phyloP scores from a whole-genome alignment of 2,797 vertebrate genomes.

The Nannoperca australis region DNA sequence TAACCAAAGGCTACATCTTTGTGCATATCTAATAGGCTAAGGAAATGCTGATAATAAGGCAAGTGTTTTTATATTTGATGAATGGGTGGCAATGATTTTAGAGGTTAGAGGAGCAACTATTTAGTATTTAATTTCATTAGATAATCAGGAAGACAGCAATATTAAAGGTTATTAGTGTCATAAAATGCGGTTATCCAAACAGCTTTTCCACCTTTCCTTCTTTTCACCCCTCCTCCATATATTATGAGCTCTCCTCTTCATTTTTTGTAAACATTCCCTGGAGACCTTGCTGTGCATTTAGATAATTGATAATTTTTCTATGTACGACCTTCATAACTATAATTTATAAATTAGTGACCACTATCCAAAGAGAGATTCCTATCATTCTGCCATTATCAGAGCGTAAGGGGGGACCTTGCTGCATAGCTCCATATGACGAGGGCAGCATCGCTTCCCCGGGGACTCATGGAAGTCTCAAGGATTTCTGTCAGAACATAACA shows the following conservation, averaged over 20 bases:
- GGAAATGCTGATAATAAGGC: slow-evolving; percentile 6
- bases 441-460: slow-evolving; percentile 27
- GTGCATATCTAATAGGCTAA: slow-evolving; percentile 26
- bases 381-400: slow-evolving; percentile 57
- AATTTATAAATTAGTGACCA: slow-evolving; percentile 18
- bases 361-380: slow-evolving; percentile 38
- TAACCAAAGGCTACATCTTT: slow-evolving; percentile 34
- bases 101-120: background rate
- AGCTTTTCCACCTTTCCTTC: slow-evolving; percentile 26
- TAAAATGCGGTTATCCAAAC: slow-evolving; percentile 19
- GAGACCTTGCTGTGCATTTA: slow-evolving; percentile 23
- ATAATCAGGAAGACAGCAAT: slow-evolving; percentile 4
- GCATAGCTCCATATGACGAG: slow-evolving; percentile 59
- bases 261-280: slow-evolving; percentile 42
- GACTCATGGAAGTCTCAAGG: slow-evolving; percentile 36
- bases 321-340: slow-evolving; percentile 54
- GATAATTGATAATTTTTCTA: slow-evolving; percentile 52
- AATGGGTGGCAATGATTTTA: slow-evolving; percentile 10
- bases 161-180: background rate
- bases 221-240: slow-evolving; percentile 10
- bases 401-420: slow-evolving; percentile 42
- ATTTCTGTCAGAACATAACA: slow-evolving; percentile 45
- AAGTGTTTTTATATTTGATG: slow-evolving; percentile 20
- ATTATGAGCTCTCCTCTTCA: slow-evolving; percentile 22
- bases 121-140: background rate